Percentiles rank a stretch among this genome's conserved stretches.
phyloP scores from a whole-genome alignment of 2,888 invertebrate genomes.

The Falcaria lacertinaria region DNA sequence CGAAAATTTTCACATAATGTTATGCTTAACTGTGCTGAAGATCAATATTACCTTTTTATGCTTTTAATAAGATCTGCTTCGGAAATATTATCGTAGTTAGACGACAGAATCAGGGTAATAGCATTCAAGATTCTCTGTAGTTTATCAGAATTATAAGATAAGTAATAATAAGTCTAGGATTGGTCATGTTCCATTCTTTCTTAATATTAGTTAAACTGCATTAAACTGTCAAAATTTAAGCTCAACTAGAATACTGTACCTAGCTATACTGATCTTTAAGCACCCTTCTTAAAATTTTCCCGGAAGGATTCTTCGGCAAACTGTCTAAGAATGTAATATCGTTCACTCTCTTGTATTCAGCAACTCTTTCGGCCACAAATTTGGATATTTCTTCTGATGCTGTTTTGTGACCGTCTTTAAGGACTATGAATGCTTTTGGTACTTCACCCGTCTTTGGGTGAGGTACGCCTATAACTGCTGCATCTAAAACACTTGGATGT shows the following conservation, averaged over 20 bases:
- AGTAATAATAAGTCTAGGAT: too few species aligned
- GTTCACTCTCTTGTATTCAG: conserved; percentile 84
- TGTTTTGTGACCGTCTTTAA: conserved; percentile 61
- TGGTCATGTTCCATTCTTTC: too few species aligned
- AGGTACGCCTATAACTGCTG: conserved; percentile 88
- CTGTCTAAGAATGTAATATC: conserved; percentile 82
- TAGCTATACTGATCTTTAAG: conserved; percentile 58
- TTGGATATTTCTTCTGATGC: conserved; percentile 77
- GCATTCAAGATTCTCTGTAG: too few species aligned
- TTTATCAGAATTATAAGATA: too few species aligned
- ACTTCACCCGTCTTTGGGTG: conserved; percentile 84
- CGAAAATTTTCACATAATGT: conserved; percentile 4
- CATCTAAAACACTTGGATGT: conserved; percentile 87
- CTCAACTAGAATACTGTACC: background rate
- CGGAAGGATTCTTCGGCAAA: conserved; percentile 86
- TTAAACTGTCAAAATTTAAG: background rate
- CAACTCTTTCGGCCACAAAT: conserved; percentile 83
- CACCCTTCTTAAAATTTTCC: conserved; percentile 85
- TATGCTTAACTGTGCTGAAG: conserved; percentile 1
- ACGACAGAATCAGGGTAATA: too few species aligned
- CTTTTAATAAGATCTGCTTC: background rate
- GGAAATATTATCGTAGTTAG: background rate
- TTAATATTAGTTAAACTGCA: too few species aligned
- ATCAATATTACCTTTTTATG: background rate
- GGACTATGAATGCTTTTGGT: conserved; percentile 86